Conservation (phyloP, 2,113 vertebrate genomes). For the Amphilophus citrinellus region DNA sequence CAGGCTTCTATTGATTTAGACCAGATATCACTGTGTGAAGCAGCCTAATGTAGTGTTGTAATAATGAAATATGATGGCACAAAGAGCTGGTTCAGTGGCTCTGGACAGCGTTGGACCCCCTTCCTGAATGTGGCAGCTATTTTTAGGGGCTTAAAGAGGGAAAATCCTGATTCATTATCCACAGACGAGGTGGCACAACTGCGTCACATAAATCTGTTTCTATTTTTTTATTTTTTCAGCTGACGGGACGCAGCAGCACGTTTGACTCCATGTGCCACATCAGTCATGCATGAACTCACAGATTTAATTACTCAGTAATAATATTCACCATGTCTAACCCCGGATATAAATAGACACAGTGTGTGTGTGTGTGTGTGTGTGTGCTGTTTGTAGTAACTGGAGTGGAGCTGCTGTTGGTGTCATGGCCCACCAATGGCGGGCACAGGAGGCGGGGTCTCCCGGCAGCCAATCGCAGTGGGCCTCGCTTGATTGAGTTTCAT, state of each 20-base stretch:
- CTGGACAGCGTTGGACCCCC: not conserved
- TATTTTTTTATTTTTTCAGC: constrained; percentile 8
- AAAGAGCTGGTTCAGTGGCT: not conserved
- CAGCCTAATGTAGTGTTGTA: not conserved
- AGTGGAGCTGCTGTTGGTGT: constrained; percentile 40
- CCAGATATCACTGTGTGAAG: not conserved
- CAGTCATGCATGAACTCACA: constrained; percentile 65
- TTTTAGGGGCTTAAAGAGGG: constrained; percentile 58
- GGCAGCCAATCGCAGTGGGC: constrained; percentile 17
- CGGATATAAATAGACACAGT: constrained; percentile 48
- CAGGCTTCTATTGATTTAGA: not conserved
- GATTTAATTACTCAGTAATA: constrained; percentile 77
- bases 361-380: not conserved
- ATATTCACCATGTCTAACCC: constrained; percentile 54
- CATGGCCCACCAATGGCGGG: not conserved
- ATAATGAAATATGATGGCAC: not conserved
- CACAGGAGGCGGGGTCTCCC: not conserved
- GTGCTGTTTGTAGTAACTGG: constrained; percentile 41
- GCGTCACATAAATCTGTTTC: constrained; percentile 52
- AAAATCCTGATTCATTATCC: constrained; percentile 65
- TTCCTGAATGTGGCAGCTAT: constrained; percentile 30
- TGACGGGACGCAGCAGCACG: constrained; percentile 45
- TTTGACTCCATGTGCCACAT: constrained; percentile 64
- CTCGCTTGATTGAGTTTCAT: constrained; percentile 48
- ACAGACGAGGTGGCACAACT: constrained; percentile 53